phyloP scores from a whole-genome alignment of 1,140 invertebrate species.

The Pseudomyrmex pallidus region DNA sequence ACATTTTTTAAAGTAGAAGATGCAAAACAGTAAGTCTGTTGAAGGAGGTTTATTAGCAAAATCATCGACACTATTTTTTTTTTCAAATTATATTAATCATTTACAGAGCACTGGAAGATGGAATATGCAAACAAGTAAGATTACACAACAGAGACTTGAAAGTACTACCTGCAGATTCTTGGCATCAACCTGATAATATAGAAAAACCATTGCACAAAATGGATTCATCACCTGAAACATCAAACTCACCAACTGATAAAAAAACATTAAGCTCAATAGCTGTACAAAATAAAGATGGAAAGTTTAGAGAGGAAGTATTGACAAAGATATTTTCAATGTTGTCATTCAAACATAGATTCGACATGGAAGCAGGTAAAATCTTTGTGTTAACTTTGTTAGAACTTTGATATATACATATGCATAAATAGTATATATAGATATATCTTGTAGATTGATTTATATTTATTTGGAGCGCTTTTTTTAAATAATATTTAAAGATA shows the following conservation, averaged over 20 bases:
- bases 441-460: no score
- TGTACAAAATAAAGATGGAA: no score
- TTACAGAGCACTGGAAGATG: conserved; percentile 77
- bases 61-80: conserved; percentile 10
- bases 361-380: no score
- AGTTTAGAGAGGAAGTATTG: fast-evolving
- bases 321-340: no score
- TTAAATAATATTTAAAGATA: no score
- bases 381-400: no score
- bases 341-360: no score
- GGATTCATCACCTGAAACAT: conserved; percentile 39
- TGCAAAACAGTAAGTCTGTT: conserved; percentile 75
- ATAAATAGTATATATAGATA: no score
- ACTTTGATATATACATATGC: no score
- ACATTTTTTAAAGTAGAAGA: conserved; percentile 75
- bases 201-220: conserved; percentile 71
- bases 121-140: conserved; percentile 72
- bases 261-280: no score
- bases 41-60: conserved; percentile 30
- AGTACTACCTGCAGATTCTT: conserved; percentile 81
- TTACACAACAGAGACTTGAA: conserved; percentile 80
- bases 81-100: conserved; percentile 10
- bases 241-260: not conserved
- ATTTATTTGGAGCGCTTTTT: no score
- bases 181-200: conserved; percentile 83